Evolutionary conservation across 2,888 invertebrate genomes (phyloP).

Genomic region (Pasiphila rectangulata): DNA sequence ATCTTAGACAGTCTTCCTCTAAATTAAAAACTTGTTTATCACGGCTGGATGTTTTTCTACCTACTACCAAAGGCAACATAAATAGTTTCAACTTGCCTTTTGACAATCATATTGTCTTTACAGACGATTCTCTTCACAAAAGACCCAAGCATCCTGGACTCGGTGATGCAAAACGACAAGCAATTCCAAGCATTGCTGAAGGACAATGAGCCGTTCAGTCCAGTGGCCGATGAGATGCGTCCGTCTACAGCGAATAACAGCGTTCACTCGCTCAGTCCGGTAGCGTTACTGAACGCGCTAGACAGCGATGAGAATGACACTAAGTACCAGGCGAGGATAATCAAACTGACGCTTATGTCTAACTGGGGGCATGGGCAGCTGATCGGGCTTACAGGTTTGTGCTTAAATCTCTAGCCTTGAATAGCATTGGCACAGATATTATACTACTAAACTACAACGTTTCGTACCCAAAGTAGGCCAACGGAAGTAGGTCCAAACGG

Average conservation of each 20-base stretch:
- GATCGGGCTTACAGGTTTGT: slow-evolving; percentile 81
- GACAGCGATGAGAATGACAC: slow-evolving; percentile 45
- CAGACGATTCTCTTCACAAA: slow-evolving; percentile 93
- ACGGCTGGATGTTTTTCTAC: too few relatives aligned
- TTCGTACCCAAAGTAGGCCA: too few relatives aligned
- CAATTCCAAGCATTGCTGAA: slow-evolving; percentile 66
- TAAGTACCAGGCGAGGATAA: slow-evolving; percentile 61
- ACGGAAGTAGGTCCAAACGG: too few relatives aligned
- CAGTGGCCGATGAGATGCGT: slow-evolving; percentile 53
- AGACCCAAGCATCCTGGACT: slow-evolving; percentile 85
- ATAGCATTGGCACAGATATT: too few relatives aligned
- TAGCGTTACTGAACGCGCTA: slow-evolving; percentile 39
- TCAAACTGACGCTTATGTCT: slow-evolving; percentile 80
- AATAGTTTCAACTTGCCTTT: not conserved
- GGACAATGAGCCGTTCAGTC: slow-evolving; percentile 60
- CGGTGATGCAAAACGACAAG: slow-evolving; percentile 61
- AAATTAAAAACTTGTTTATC: too few relatives aligned
- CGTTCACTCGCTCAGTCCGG: slow-evolving; percentile 49
- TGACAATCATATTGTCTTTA: slow-evolving; percentile 32
- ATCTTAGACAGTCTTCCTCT: too few relatives aligned
- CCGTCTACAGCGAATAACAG: slow-evolving; percentile 82
- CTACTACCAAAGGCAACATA: not conserved
- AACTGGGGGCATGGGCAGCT: slow-evolving; percentile 83
- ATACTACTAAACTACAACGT: too few relatives aligned
- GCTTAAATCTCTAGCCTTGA: too few relatives aligned